Conservation (phyloP, 1,140 invertebrate species). For the Apocrypta bakeri region DNA sequence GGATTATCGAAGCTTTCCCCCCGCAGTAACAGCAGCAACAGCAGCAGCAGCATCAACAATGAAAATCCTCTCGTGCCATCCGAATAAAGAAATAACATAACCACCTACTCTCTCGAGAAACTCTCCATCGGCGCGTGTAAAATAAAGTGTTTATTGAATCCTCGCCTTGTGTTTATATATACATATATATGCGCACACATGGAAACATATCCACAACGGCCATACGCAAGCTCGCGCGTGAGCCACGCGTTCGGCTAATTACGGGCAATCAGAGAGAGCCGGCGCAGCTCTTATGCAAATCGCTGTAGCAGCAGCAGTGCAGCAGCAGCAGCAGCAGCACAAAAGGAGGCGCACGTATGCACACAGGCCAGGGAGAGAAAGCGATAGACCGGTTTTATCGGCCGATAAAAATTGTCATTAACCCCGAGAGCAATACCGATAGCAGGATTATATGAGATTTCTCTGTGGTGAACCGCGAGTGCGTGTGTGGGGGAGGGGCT, state of each 20-base stretch:
- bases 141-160: conserved; percentile 44
- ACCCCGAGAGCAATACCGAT: conserved; percentile 20
- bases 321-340: conserved; percentile 28
- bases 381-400: conserved; percentile 62
- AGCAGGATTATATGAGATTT: conserved; percentile 1
- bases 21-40: no score
- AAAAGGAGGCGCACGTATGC: conserved; percentile 55
- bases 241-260: conserved; percentile 70
- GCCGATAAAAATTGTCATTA: conserved; percentile 51
- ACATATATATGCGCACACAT: not conserved
- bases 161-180: not conserved
- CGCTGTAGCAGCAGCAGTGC: conserved; percentile 30
- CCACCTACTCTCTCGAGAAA: not conserved
- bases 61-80: not conserved
- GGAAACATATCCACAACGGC: not conserved
- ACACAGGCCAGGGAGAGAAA: conserved; percentile 46
- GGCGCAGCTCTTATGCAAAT: conserved; percentile 67
- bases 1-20: not conserved
- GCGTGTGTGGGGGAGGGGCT: not conserved
- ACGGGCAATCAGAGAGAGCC: conserved; percentile 65
- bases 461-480: conserved; percentile 31
- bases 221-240: not conserved
- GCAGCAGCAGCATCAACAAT: not conserved
- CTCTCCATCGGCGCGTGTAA: not conserved
- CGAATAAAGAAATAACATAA: not conserved